Percentiles rank a stretch among this genome's conserved stretches.
These are phyloP conservation scores for Hestina assimilis DNA, from an alignment of 1,140 invertebrate genomes.

Conservation along the genomic window DNA sequence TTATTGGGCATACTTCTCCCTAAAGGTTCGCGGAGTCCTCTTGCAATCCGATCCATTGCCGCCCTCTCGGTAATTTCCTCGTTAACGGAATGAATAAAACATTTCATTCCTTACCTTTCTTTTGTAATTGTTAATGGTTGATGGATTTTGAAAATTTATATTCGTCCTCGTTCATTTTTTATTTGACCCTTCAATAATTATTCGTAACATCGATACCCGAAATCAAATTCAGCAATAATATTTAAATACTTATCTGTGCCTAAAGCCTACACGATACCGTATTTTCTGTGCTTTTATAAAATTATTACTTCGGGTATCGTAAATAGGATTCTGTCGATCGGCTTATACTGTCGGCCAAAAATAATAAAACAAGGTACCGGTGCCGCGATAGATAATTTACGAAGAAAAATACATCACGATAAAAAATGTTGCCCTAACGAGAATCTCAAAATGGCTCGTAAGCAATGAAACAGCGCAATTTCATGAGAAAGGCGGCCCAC, in stretches of 20 bases:
- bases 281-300: neutral
- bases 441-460: constrained; percentile 65
- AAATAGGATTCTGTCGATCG: constrained; percentile 1
- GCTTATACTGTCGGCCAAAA: constrained; percentile 4
- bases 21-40: constrained; percentile 58
- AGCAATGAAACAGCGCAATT: constrained; percentile 73
- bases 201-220: constrained; percentile 39
- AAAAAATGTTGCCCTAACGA: constrained; percentile 63
- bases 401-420: constrained; percentile 56
- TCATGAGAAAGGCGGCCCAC: constrained; percentile 66
- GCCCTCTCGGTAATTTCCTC: constrained; percentile 75
- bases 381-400: constrained; percentile 45
- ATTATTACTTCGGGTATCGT: neutral
- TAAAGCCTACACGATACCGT: neutral
- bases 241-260: neutral
- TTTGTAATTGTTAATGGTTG: constrained; percentile 76
- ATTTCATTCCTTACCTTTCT: constrained; percentile 76
- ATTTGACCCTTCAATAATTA: constrained; percentile 42
- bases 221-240: constrained; percentile 16
- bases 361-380: constrained; percentile 40
- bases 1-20: constrained; percentile 69
- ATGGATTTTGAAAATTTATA: constrained; percentile 73
- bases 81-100: constrained; percentile 78
- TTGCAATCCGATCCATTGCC: constrained; percentile 72
- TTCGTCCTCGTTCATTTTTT: constrained; percentile 52